Conservation (phyloP, 1,140 invertebrate genomes). For the Oryzaephilus surinamensis region DNA sequence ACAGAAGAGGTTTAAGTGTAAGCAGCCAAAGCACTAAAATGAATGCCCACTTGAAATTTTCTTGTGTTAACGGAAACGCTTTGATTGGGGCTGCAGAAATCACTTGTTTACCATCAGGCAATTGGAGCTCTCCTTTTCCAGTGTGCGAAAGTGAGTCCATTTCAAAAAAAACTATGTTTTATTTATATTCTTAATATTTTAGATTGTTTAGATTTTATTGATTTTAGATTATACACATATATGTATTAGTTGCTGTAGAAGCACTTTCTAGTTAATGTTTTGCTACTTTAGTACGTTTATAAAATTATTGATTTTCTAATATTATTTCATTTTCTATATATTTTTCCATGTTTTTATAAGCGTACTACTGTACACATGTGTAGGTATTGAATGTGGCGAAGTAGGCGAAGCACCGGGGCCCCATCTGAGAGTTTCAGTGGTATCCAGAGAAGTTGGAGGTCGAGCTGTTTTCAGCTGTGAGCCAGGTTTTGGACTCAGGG, state of each 20-base stretch:
- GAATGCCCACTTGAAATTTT: constrained; percentile 61
- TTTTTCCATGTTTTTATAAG: constrained; percentile 3
- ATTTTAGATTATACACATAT: too few species aligned
- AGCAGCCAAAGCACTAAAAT: constrained; percentile 60
- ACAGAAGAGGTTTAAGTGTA: constrained; percentile 56
- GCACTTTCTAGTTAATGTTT: too few species aligned
- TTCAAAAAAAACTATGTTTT: neutral
- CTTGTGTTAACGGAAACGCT: constrained; percentile 71
- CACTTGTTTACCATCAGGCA: constrained; percentile 66
- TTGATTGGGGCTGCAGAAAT: constrained; percentile 63
- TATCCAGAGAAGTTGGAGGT: constrained; percentile 65
- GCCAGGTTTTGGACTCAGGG: constrained; percentile 65
- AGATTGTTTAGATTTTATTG: too few species aligned
- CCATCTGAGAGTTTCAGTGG: constrained; percentile 53
- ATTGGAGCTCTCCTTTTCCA: constrained; percentile 71
- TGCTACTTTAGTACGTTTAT: too few species aligned
- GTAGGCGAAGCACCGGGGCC: constrained; percentile 42
- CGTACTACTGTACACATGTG: constrained; percentile 3
- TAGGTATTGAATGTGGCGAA: constrained; percentile 66
- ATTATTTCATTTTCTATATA: too few species aligned
- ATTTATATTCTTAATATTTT: too few species aligned
- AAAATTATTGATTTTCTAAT: too few species aligned
- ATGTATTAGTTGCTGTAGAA: too few species aligned
- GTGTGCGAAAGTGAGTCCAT: constrained; percentile 62
- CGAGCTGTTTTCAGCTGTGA: constrained; percentile 68